Percentiles rank a stretch among this genome's conserved stretches.
phyloP scores from a whole-genome alignment of 2,888 invertebrate species.

The Anthophora plumipes region DNA sequence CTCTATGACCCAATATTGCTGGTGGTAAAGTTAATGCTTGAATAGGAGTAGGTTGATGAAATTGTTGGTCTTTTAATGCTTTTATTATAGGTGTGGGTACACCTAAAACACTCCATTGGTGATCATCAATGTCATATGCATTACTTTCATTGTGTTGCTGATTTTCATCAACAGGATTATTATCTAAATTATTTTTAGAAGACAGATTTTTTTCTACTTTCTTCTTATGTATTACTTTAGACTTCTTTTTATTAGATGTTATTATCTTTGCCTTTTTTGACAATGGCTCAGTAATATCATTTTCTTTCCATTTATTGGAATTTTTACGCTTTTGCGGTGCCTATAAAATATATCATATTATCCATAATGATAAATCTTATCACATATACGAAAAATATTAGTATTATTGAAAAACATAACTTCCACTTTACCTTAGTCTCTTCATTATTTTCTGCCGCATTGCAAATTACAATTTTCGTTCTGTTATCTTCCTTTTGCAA shows the following conservation, averaged over 20 bases:
- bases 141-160: constrained; percentile 37
- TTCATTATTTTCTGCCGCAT: constrained; percentile 18
- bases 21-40: constrained; percentile 92
- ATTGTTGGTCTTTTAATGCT: constrained; percentile 91
- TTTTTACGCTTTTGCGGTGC: constrained; percentile 37
- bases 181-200: constrained; percentile 11
- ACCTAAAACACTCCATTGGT: constrained; percentile 89
- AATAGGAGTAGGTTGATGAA: constrained; percentile 94
- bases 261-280: constrained; percentile 56
- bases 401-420: not conserved
- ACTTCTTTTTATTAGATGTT: constrained; percentile 8
- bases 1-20: constrained; percentile 94
- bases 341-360: constrained; percentile 32
- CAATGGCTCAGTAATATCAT: constrained; percentile 15
- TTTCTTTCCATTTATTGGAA: constrained; percentile 31
- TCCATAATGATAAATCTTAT: not conserved
- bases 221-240: constrained; percentile 14
- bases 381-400: not conserved
- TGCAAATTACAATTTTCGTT: constrained; percentile 14
- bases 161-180: constrained; percentile 18
- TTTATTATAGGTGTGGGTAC: constrained; percentile 89
- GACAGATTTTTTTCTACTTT: constrained; percentile 4
- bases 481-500: constrained; percentile 78
- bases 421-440: constrained; percentile 35
- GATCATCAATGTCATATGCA: constrained; percentile 83